Conservation (phyloP, 2,888 invertebrate species). For the Plagodis dolabraria region DNA sequence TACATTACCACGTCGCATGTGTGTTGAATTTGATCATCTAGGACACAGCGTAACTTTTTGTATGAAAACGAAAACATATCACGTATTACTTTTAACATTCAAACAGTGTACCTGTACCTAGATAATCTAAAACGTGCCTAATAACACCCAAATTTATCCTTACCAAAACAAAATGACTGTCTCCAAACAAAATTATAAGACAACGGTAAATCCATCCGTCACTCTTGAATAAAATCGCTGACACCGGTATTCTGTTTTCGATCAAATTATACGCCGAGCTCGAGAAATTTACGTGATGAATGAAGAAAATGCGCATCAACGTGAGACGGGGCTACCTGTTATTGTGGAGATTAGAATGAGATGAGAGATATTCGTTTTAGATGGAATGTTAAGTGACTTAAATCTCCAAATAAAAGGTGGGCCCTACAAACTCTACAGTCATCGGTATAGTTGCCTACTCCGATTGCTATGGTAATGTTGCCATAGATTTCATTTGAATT, state of each 20-base stretch:
- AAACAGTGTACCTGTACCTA: slow-evolving; percentile 18
- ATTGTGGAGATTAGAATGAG: slow-evolving; percentile 51
- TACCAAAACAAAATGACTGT: slow-evolving; percentile 20
- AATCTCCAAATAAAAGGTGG: slow-evolving; percentile 80
- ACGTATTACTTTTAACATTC: slow-evolving; percentile 21
- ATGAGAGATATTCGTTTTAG: slow-evolving; percentile 65
- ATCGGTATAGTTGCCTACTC: slow-evolving; percentile 48
- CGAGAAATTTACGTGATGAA: slow-evolving; percentile 56
- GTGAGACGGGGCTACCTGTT: slow-evolving; percentile 49
- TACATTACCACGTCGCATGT: too few relatives aligned
- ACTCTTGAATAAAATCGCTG: slow-evolving; percentile 62
- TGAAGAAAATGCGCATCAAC: slow-evolving; percentile 54
- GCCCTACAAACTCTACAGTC: slow-evolving; percentile 70
- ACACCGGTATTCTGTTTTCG: slow-evolving; percentile 68
- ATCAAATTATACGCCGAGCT: slow-evolving; percentile 75
- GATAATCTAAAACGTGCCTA: slow-evolving; percentile 25
- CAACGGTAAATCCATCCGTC: slow-evolving; percentile 46
- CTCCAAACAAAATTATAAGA: slow-evolving; percentile 38
- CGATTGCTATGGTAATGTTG: slow-evolving; percentile 63
- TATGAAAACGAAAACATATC: slow-evolving; percentile 13
- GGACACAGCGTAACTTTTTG: neutral
- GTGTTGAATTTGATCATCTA: too few relatives aligned
- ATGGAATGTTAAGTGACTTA: slow-evolving; percentile 78
- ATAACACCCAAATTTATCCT: slow-evolving; percentile 13
- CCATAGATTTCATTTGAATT: neutral